Percentiles rank a stretch among this genome's conserved stretches.
phyloP scores from a whole-genome alignment of 2,888 invertebrate species.

The Microctonus aethiopoides region DNA sequence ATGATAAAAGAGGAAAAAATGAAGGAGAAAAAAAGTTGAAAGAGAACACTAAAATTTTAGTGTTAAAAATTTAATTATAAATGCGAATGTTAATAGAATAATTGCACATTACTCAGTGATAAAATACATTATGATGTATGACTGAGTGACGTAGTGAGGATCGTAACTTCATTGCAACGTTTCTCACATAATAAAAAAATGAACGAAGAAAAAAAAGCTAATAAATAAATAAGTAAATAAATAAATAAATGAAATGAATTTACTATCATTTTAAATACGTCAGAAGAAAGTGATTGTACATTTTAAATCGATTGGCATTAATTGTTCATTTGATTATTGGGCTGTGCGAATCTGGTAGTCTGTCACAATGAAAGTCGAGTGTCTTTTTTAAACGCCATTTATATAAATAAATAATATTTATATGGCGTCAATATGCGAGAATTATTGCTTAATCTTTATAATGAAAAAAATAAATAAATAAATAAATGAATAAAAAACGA shows the following conservation, averaged over 20 bases:
- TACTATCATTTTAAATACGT: neutral
- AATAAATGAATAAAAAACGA: slow-evolving; percentile 33
- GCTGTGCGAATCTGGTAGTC: slow-evolving; percentile 66
- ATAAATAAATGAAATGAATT: neutral
- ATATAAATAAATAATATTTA: neutral
- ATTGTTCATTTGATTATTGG: slow-evolving; percentile 49
- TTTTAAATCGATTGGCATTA: neutral
- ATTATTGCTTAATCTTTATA: slow-evolving; percentile 17
- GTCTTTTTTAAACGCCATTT: slow-evolving; percentile 22
- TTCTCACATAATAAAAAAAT: neutral
- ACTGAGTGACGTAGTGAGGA: slow-evolving; percentile 37
- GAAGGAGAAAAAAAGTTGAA: neutral
- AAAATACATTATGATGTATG: slow-evolving; percentile 14
- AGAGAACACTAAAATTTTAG: slow-evolving; percentile 1
- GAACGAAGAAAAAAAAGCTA: neutral
- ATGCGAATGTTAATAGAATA: slow-evolving; percentile 4
- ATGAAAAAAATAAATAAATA: slow-evolving; percentile 31
- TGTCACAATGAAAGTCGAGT: slow-evolving; percentile 42
- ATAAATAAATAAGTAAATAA: neutral
- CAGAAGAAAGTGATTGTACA: slow-evolving; percentile 6
- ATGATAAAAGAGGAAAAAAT: slow-evolving; percentile 24
- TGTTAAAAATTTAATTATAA: slow-evolving; percentile 8
- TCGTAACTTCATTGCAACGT: slow-evolving; percentile 34
- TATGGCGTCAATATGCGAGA: slow-evolving; percentile 8
- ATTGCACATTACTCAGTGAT: slow-evolving; percentile 25